Conservation (phyloP, 2,888 invertebrate genomes). For the Tromatobia lineatoria region DNA sequence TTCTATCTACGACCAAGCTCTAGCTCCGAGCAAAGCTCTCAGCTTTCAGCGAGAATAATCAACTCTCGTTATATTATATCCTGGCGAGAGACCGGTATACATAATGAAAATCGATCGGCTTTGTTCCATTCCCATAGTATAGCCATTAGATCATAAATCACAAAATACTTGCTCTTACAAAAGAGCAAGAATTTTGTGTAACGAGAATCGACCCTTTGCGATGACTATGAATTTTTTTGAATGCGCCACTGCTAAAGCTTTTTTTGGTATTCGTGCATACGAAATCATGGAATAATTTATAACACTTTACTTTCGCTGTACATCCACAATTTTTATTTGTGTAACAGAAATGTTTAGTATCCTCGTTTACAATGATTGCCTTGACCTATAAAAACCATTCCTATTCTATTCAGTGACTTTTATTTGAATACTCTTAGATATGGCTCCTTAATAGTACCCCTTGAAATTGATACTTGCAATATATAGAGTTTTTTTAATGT, state of each 20-base stretch:
- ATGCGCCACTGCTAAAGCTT: constrained; percentile 1
- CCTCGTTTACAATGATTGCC: constrained; percentile 1
- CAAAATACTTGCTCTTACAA: constrained; percentile 21
- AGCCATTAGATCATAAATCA: constrained; percentile 59
- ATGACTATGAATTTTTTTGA: neutral
- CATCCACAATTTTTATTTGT: neutral
- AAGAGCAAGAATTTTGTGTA: constrained; percentile 41
- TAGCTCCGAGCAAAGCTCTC: constrained; percentile 45
- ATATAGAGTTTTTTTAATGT: too few species aligned
- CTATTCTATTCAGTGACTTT: too few species aligned
- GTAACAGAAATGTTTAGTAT: constrained; percentile 19
- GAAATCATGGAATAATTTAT: neutral
- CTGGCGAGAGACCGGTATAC: constrained; percentile 9
- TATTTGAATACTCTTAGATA: too few species aligned
- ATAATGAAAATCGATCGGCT: constrained; percentile 58
- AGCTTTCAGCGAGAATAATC: constrained; percentile 46
- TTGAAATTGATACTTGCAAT: too few species aligned
- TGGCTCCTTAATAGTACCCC: too few species aligned
- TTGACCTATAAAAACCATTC: neutral
- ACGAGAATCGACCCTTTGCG: constrained; percentile 37
- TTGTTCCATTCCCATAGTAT: constrained; percentile 43
- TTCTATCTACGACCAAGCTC: constrained; percentile 1
- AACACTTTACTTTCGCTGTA: neutral
- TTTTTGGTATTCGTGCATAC: neutral
- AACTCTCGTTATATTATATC: constrained; percentile 56